Base-by-base conservation (phyloP, 64 coral and sea anemone species). In the Stylophora pistillata region DNA sequence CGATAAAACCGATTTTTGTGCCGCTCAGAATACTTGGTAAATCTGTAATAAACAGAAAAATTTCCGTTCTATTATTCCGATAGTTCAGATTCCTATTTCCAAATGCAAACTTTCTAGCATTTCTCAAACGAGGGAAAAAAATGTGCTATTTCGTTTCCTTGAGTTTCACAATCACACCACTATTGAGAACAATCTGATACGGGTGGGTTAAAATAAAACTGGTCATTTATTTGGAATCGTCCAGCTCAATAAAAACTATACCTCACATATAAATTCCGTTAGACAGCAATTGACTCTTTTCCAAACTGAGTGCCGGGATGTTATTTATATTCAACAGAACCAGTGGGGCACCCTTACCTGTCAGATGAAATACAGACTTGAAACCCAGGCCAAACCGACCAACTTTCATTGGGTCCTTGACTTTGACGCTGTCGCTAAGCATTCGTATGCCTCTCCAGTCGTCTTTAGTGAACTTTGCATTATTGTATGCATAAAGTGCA, bases 1-100 rank as follows among this genome's bases (percentile, higher is more conserved):
- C 94, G 33, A 96, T 88, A 32, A 96, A 85, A 15, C 85, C 90
- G 54, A 96, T 53, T 18, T 58, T 68, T 13, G 58, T 13, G 4
- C 64, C 86, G 65, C 94, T 96, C 13, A 96, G 55, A 15, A 96
- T 61, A 86, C 94, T 89, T 86, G 94, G 90, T 72, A 98, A 86
- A 85, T 98, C 95, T 98, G 55, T 1, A 74, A 30, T 4, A 69
- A 53, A 18, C n/a, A n/a, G n/a, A n/a, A n/a, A n/a, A n/a, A n/a
- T n/a, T n/a, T n/a, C n/a, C n/a, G n/a, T n/a, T n/a, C 37, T 2
- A 41, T 41, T 41, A 41, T 41, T 41, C 37, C 2, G 2, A 41
- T 41, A 6, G 37, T 41, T 41, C 37, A 6, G 6, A 6, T 3
- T 41, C 6, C 37, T 6, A 41, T 41, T 2, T 41, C 37, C 37